These are phyloP conservation scores for Notocelia uddmanniana DNA, from an alignment of 2,888 invertebrate species.

Conservation along the genomic window DNA sequence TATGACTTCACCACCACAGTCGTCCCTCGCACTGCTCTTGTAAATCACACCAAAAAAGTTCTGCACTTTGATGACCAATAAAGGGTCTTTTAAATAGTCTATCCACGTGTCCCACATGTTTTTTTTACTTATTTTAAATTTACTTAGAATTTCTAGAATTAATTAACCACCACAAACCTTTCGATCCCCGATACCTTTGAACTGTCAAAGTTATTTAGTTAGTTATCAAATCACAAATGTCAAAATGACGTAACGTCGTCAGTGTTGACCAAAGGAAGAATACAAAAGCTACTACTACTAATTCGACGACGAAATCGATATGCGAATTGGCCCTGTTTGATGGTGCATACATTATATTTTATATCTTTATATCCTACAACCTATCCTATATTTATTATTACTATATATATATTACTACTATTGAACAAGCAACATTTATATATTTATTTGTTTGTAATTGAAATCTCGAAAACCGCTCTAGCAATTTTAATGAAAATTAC, in stretches of 20 bases:
- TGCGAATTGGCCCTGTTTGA: neutral
- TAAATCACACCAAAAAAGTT: conserved; percentile 91
- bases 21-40: conserved; percentile 63
- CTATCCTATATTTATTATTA: too few species aligned
- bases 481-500: too few species aligned
- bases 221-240: neutral
- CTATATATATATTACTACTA: too few species aligned
- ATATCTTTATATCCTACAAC: too few species aligned
- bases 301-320: neutral
- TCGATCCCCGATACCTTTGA: conserved; percentile 5
- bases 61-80: conserved; percentile 92
- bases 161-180: conserved; percentile 11
- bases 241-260: conserved; percentile 14
- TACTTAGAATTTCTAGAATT: conserved; percentile 17
- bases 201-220: conserved; percentile 8
- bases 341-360: too few species aligned
- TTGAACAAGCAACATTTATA: too few species aligned
- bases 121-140: conserved; percentile 3
- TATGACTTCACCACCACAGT: conserved; percentile 61
- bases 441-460: too few species aligned
- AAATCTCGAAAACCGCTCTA: too few species aligned
- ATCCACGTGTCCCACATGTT: conserved; percentile 82
- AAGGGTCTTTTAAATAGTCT: conserved; percentile 90
- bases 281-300: neutral
- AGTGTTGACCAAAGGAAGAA: neutral